Conservation (phyloP, 2,888 invertebrate genomes). For the Melanostoma scalare region DNA sequence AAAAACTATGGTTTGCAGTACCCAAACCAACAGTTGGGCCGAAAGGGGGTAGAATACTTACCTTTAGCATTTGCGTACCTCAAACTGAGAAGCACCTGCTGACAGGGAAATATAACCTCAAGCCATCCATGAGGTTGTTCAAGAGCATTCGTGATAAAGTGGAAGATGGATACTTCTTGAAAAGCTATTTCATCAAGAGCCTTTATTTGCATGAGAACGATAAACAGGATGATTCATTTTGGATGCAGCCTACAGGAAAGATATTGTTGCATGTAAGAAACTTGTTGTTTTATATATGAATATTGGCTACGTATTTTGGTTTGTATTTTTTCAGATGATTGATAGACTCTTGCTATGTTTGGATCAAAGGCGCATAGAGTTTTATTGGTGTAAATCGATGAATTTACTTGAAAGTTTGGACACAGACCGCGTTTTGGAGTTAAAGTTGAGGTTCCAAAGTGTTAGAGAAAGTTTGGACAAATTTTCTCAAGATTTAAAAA, state of each 20-base stretch:
- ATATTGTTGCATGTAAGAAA: slow-evolving; percentile 72
- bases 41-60: not conserved
- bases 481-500: not conserved
- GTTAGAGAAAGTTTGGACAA: not conserved
- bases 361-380: slow-evolving; percentile 41
- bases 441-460: not conserved
- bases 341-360: slow-evolving; percentile 60
- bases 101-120: slow-evolving; percentile 70
- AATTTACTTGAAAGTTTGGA: slow-evolving; percentile 62
- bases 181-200: slow-evolving; percentile 75
- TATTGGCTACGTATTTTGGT: not conserved
- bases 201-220: slow-evolving; percentile 74
- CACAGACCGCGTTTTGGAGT: not conserved
- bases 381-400: slow-evolving; percentile 65
- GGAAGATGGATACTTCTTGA: slow-evolving; percentile 47
- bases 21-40: slow-evolving; percentile 69
- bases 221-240: slow-evolving; percentile 39
- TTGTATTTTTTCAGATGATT: slow-evolving; percentile 69
- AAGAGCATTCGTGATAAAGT: slow-evolving; percentile 74
- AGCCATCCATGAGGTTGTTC: slow-evolving; percentile 73
- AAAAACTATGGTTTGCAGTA: slow-evolving; percentile 73
- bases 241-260: slow-evolving; percentile 57
- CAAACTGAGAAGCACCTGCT: slow-evolving; percentile 72
- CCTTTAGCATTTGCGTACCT: slow-evolving; percentile 74
- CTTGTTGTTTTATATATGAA: not conserved